Base-by-base conservation (phyloP, 2,888 invertebrate genomes). In the Apamea sordens region DNA sequence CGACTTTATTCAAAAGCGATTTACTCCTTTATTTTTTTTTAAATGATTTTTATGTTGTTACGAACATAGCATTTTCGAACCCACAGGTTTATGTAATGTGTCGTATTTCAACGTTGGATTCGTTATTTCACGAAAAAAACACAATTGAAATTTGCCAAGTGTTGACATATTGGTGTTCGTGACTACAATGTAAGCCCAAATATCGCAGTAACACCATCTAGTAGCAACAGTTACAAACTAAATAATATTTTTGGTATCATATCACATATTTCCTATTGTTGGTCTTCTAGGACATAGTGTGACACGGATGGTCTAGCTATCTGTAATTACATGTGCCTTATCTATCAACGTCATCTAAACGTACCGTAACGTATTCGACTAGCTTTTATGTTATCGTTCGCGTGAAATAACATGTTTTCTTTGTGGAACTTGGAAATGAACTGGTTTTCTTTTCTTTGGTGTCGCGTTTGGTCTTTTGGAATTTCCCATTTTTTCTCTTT, bases 391-490 rank as follows among this genome's bases (percentile, higher is more conserved):
- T 47, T 44, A 24, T 24, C 15, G 53, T 7, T 8, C 28, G 28
- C 21, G 36, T 65, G 47, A 56, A 76, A 41, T 76, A 65, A 82
- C 47, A 56, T 28, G 24, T 65, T 65, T 59, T 76, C 76, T 79
- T 81, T 74, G 63, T 56, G 15, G 1, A 28, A 61, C n/a, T 18
- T 64, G 11, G 18, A 63, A 82, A 64, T 36, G 15, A 56, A 64
- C 28, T 47, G 47, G 28, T 56, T 47, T 18, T 56, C 0, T 56
- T 56, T 75, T 21, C 15, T 7, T 32, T 15, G 1, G 18, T 59
- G 4, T 64, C 2, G 5, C 70, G 24, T 32, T 61, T 44, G 15
- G 53, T 32, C 5, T 56, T 56, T 24, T 32, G 15, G 3, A 15
- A 32, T 1, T 50, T 21, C 1, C 21, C 47, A 0, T 28, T 63